Evolutionary conservation across 2,888 invertebrate species (phyloP).

Genomic region (Sphaerophoria taeniata): DNA sequence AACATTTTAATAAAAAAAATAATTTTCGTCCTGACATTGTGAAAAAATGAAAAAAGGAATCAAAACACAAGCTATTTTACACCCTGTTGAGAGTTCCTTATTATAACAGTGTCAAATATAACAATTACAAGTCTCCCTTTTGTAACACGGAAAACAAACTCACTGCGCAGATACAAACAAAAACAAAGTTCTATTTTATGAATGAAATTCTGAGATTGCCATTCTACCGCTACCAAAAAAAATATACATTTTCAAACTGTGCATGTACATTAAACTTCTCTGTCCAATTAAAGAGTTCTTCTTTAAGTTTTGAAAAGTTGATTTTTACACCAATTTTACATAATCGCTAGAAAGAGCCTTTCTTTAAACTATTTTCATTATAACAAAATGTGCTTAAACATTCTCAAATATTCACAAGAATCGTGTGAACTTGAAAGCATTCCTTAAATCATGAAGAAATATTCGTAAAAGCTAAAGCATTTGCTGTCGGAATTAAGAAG

Average conservation of each 20-base stretch:
- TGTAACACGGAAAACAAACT: conserved; percentile 17
- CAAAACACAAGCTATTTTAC: background rate
- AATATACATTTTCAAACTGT: conserved; percentile 24
- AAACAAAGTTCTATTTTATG: conserved; percentile 57
- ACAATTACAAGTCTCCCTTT: conserved; percentile 25
- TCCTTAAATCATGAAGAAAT: conserved; percentile 45
- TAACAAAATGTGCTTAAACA: conserved; percentile 48
- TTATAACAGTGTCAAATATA: background rate
- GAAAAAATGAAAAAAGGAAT: too few species aligned
- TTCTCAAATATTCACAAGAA: conserved; percentile 16
- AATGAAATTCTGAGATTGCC: conserved; percentile 56
- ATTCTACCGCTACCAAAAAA: conserved; percentile 15
- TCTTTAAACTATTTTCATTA: background rate
- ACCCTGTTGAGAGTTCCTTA: conserved; percentile 36
- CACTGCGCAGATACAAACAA: conserved; percentile 76
- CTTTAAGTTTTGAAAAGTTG: conserved; percentile 52
- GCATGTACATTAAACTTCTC: conserved; percentile 7
- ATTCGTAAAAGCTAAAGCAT: conserved; percentile 57
- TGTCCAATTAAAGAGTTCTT: conserved; percentile 32
- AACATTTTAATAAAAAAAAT: too few species aligned
- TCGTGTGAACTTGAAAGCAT: conserved; percentile 58
- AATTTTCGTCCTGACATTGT: too few species aligned
- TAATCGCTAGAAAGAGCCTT: conserved; percentile 18
- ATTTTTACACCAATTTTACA: conserved; percentile 63
- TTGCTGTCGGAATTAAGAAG: conserved; percentile 61